phyloP scores from a whole-genome alignment of 2,888 invertebrate genomes.

The Bellardia pandia region DNA sequence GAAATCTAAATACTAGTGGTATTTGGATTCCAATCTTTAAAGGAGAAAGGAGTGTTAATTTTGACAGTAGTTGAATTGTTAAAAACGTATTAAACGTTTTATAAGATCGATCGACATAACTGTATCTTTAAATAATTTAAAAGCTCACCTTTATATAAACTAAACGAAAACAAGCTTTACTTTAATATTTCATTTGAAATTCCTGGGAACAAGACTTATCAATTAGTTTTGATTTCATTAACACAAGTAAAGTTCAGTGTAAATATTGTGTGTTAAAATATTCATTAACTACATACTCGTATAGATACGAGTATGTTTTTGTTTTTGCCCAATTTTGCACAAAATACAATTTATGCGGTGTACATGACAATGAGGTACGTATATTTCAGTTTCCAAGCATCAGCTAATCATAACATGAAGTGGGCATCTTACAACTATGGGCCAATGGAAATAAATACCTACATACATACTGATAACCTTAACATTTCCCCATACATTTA shows the following conservation, averaged over 20 bases:
- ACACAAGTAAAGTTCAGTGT: background rate
- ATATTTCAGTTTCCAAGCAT: slow-evolving; percentile 1
- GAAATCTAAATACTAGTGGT: too few relatives aligned
- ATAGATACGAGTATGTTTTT: background rate
- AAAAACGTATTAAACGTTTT: too few relatives aligned
- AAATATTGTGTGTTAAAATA: slow-evolving; percentile 1
- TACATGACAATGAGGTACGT: slow-evolving; percentile 53
- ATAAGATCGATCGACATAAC: too few relatives aligned
- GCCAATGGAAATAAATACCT: background rate
- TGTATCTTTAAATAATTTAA: too few relatives aligned
- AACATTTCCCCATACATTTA: background rate
- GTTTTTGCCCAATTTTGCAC: slow-evolving; percentile 40
- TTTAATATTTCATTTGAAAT: too few relatives aligned
- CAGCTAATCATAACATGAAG: slow-evolving; percentile 16
- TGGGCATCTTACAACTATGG: slow-evolving; percentile 17
- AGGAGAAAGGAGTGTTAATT: too few relatives aligned
- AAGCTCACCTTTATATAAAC: too few relatives aligned
- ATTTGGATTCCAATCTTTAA: too few relatives aligned
- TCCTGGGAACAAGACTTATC: too few relatives aligned
- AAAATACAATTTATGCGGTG: slow-evolving; percentile 47
- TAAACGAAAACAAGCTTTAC: too few relatives aligned
- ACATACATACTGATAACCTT: background rate
- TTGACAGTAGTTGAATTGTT: too few relatives aligned
- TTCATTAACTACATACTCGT: background rate
- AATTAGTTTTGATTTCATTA: background rate